Percentiles rank a stretch among this genome's conserved stretches.
These are phyloP conservation scores for Nebria brevicollis DNA, from an alignment of 2,888 invertebrate genomes.

Conservation along the genomic window DNA sequence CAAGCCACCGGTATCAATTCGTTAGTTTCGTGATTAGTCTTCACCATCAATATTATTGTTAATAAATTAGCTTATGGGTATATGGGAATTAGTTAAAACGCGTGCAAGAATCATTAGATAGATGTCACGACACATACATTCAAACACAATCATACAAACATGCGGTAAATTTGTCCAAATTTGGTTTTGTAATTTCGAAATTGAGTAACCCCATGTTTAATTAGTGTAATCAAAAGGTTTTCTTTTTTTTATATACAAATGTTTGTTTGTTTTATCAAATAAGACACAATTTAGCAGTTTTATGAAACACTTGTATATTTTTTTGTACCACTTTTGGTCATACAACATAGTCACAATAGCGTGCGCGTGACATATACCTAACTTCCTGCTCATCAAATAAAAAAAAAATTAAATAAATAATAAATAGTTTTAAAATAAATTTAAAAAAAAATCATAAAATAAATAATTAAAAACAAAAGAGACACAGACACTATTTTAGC, in stretches of 20 bases:
- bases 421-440: slow-evolving; percentile 28
- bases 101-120: slow-evolving; percentile 43
- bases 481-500: slow-evolving; percentile 35
- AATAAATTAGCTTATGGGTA: neutral
- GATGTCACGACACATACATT: slow-evolving; percentile 38
- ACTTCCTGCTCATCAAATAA: slow-evolving; percentile 29
- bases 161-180: neutral
- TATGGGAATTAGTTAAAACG: neutral
- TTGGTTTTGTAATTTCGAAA: neutral
- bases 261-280: slow-evolving; percentile 17
- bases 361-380: slow-evolving; percentile 44
- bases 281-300: slow-evolving; percentile 44
- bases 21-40: slow-evolving; percentile 20
- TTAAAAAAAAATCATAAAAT: slow-evolving; percentile 10
- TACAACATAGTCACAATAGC: slow-evolving; percentile 38
- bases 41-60: neutral
- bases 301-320: slow-evolving; percentile 38
- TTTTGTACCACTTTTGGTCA: slow-evolving; percentile 39
- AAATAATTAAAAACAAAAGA: slow-evolving; percentile 38
- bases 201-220: neutral
- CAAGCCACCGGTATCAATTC: slow-evolving; percentile 24
- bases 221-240: no score
- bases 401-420: slow-evolving; percentile 29
- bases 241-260: neutral
- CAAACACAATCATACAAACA: neutral